A percentile compares a stretch with the other conserved stretches of the same genome.
phyloP scores from a whole-genome alignment of 2,797 vertebrate species.

The Jordanella pulchra region DNA sequence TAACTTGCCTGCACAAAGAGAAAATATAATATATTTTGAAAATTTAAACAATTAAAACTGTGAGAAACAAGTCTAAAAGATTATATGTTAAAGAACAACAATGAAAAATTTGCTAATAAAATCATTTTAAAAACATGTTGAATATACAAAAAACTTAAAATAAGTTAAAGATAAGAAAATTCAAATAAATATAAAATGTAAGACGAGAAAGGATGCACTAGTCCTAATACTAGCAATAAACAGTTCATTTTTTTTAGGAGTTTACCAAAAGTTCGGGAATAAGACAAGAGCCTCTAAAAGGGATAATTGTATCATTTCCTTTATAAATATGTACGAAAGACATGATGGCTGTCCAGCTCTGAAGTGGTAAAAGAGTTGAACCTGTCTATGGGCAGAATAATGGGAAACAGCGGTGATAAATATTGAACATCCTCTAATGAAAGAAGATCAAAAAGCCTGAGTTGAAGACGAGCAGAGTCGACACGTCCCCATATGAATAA shows the following conservation, averaged over 20 bases:
- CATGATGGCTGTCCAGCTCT: slow-evolving; percentile 28
- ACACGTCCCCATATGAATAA: slow-evolving; percentile 78
- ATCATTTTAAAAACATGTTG: background rate
- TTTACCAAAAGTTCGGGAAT: background rate
- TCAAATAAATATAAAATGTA: background rate
- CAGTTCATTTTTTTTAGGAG: slow-evolving; percentile 4
- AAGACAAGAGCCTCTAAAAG: slow-evolving; percentile 31
- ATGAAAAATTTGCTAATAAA: no score
- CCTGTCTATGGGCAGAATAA: slow-evolving; percentile 67
- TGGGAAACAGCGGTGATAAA: slow-evolving; percentile 74
- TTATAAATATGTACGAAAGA: slow-evolving; percentile 54
- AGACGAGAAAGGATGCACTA: background rate
- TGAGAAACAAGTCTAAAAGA: background rate
- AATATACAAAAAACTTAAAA: background rate
- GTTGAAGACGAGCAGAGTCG: slow-evolving; percentile 68
- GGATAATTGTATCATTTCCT: slow-evolving; percentile 46
- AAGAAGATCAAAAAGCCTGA: slow-evolving; percentile 80
- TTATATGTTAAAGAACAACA: background rate
- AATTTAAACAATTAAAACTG: background rate
- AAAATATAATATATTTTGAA: no score
- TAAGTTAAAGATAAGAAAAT: background rate
- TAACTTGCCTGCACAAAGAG: no score
- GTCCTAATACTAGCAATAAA: background rate
- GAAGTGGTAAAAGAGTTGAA: slow-evolving; percentile 55
- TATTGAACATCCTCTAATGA: slow-evolving; percentile 80